These are phyloP conservation scores for Sphaeridia pumilis DNA, from an alignment of 2,888 invertebrate species.

Conservation along the genomic window DNA sequence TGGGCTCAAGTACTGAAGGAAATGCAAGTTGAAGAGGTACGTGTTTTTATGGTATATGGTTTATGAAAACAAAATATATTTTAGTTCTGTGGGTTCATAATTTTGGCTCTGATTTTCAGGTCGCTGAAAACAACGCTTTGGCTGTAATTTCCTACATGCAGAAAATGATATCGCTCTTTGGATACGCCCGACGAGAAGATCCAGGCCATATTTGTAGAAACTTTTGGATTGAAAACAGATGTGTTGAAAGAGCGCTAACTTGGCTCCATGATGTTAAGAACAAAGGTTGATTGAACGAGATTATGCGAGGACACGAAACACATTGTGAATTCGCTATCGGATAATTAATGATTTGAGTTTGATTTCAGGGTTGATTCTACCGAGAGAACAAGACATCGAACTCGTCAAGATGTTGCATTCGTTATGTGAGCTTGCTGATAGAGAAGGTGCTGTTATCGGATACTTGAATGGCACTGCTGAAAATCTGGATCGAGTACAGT, in stretches of 20 bases:
- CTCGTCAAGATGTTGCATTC: conserved; percentile 30
- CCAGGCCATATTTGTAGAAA: conserved; percentile 25
- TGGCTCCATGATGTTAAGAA: conserved; percentile 29
- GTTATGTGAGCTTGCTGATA: conserved; percentile 31
- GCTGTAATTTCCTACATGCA: conserved; percentile 30
- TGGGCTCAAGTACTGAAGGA: conserved; percentile 31
- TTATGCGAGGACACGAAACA: too few species aligned
- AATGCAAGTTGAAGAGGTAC: conserved; percentile 13
- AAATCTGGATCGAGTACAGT: conserved; percentile 16
- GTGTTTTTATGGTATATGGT: not conserved
- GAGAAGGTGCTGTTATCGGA: conserved; percentile 31
- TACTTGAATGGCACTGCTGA: conserved; percentile 16
- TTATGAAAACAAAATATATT: not conserved
- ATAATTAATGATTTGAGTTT: conserved; percentile 1
- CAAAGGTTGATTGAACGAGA: conserved; percentile 18
- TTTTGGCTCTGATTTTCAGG: conserved; percentile 8
- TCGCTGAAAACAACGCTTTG: conserved; percentile 26
- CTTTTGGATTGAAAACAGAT: conserved; percentile 33
- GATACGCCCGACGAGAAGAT: conserved; percentile 21
- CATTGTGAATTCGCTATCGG: too few species aligned
- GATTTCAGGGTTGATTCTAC: conserved; percentile 27
- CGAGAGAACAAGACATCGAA: conserved; percentile 26
- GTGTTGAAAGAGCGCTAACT: conserved; percentile 29
- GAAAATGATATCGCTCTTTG: conserved; percentile 33
- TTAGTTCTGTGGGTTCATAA: not conserved